Conservation (phyloP, 2,113 vertebrate genomes). For the Pseudonaja textilis region DNA sequence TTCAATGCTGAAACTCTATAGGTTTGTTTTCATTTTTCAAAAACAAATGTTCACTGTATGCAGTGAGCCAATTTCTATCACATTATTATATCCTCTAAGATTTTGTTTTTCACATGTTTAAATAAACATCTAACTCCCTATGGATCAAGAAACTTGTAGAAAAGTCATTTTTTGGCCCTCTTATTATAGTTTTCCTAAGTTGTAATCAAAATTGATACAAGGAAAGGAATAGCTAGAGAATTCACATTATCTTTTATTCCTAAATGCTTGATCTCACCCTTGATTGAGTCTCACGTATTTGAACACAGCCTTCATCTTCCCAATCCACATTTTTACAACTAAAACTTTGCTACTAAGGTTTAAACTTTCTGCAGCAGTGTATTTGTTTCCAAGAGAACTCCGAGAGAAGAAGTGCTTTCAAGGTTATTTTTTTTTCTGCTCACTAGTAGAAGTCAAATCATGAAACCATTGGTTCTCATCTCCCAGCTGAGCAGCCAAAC, state of each 20-base stretch:
- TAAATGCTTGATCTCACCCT: not conserved
- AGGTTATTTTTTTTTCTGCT: not conserved
- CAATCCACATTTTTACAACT: not conserved
- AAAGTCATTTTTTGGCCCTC: not conserved
- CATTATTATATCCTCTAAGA: constrained; percentile 7
- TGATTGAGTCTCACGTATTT: not conserved
- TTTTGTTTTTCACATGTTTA: not conserved
- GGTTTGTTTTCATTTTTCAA: not conserved
- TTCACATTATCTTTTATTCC: constrained; percentile 2
- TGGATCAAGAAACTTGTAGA: not conserved
- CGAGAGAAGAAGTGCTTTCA: not conserved
- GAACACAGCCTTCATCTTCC: not conserved
- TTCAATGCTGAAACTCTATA: not conserved
- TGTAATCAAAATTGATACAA: constrained; percentile 9
- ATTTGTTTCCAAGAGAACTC: not conserved
- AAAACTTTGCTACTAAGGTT: not conserved
- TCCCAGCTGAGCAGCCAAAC: not conserved
- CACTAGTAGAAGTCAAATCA: not conserved
- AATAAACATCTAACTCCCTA: not conserved
- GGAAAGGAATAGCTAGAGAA: not conserved
- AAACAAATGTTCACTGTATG: not conserved
- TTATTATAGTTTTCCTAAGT: not conserved
- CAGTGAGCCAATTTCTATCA: constrained; percentile 10
- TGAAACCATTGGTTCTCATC: not conserved
- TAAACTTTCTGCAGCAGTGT: constrained; percentile 8